phyloP scores from a whole-genome alignment of 2,888 invertebrate species.

The Andrena dorsata region DNA sequence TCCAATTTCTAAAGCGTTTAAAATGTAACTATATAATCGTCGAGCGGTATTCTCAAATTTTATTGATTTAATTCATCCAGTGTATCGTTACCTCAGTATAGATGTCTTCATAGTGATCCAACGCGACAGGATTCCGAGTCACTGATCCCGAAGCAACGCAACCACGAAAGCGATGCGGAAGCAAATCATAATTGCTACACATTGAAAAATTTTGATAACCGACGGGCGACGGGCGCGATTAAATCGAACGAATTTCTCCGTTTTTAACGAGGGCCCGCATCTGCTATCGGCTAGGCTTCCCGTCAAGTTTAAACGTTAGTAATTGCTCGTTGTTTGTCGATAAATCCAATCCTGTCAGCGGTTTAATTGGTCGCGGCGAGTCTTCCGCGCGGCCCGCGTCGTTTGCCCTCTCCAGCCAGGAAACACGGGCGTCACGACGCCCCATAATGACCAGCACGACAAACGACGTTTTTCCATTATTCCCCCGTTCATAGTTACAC shows the following conservation, averaged over 20 bases:
- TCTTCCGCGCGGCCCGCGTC: slow-evolving; percentile 11
- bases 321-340: slow-evolving; percentile 60
- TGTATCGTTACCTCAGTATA: too few relatives aligned
- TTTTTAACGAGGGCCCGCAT: slow-evolving; percentile 32
- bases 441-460: slow-evolving; percentile 42
- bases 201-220: slow-evolving; percentile 32
- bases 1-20: too few relatives aligned
- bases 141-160: neutral
- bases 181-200: slow-evolving; percentile 27
- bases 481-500: neutral
- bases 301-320: slow-evolving; percentile 45
- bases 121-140: too few relatives aligned
- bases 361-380: slow-evolving; percentile 54
- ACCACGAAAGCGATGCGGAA: neutral
- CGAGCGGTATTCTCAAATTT: too few relatives aligned
- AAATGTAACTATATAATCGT: too few relatives aligned
- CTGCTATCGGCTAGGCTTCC: neutral
- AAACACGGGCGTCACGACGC: slow-evolving; percentile 28
- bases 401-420: neutral
- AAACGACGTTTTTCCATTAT: slow-evolving; percentile 59
- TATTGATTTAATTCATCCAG: too few relatives aligned
- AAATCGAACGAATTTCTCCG: slow-evolving; percentile 15
- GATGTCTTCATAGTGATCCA: too few relatives aligned
- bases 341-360: slow-evolving; percentile 51
- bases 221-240: slow-evolving; percentile 13